Conservation (phyloP, 2,797 vertebrate genomes). For the Argyrosomus regius region DNA sequence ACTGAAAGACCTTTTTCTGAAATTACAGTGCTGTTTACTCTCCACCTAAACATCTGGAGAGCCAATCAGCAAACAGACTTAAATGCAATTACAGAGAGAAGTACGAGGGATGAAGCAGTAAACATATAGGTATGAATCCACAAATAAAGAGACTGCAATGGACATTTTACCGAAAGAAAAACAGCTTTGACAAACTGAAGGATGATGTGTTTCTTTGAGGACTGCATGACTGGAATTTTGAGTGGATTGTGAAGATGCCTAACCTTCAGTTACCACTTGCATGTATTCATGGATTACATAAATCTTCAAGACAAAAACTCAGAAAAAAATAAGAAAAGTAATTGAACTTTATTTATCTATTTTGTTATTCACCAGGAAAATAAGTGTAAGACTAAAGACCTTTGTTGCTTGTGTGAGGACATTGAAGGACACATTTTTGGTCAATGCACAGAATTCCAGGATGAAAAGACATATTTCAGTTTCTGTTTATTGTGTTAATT, state of each 20-base stretch:
- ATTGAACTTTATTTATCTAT: background rate
- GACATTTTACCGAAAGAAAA: background rate
- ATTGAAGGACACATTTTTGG: background rate
- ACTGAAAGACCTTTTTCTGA: background rate
- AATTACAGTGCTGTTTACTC: constrained; percentile 11
- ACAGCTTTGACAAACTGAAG: background rate
- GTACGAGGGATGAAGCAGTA: background rate
- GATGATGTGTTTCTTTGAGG: background rate
- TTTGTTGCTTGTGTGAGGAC: background rate
- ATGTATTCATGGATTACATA: background rate
- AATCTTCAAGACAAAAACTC: background rate
- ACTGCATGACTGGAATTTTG: background rate
- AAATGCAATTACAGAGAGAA: constrained; percentile 3
- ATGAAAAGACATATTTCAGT: background rate
- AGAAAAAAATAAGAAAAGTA: background rate
- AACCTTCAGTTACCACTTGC: background rate
- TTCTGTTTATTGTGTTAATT: background rate
- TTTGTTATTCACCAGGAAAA: background rate
- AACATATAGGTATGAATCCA: background rate
- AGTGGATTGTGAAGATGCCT: background rate
- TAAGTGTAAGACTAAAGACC: too few relatives aligned
- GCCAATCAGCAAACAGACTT: constrained; percentile 28
- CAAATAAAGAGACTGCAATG: background rate
- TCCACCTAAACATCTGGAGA: background rate
- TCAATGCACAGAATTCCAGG: background rate